Evolutionary conservation across 2,888 invertebrate species (phyloP), one percentile per base, ranked within the genome.

Genomic region (Pogonocherus hispidulus): DNA sequence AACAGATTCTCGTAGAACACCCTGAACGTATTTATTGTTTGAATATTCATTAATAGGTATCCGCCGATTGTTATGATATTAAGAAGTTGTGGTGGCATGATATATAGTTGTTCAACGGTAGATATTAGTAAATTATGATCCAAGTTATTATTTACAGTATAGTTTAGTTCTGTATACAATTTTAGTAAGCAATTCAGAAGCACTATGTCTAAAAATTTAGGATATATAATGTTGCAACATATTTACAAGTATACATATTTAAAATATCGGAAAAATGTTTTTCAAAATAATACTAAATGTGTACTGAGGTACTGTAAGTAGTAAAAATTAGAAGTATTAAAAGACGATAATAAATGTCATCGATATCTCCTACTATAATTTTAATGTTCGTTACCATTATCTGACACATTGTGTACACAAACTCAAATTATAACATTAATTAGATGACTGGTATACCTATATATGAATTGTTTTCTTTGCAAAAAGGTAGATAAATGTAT

Each of bases 391-490:
- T 32, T 2, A 8, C 4, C 32, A 32, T 32, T 54, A 9, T 19
- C 14, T 27, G 18, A 51, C 11, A 23, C 11, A 37, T 37, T 37
- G 20, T 55, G n/a, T n/a, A n/a, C n/a, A 55, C 55, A 55, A 55
- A 55, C 6, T 20, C 55, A 55, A 32, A 35, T 19, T 37, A 20
- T 55, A 55, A 37, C 16, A 37, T 41, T 14, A 37, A 20, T 55
- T 55, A 20, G 37, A 20, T 16, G 37, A 55, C 54, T 35, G 35
- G 8, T 54, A 54, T 27, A 54, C 23, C n/a, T n/a, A n/a, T n/a
- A n/a, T n/a, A n/a, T n/a, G n/a, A 52, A 23, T n/a, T 59, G 47
- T 59, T 59, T 27, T 59, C 18, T 32, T 46, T 14, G 20, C 47
- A 32, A 59, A 59, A 59, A 27, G 3, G 27, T 27, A 27, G 3